A percentile compares a stretch with the other conserved stretches of the same genome.
These are phyloP conservation scores for Apotomis betuletana DNA, from an alignment of 2,888 invertebrate species.

Conservation along the genomic window DNA sequence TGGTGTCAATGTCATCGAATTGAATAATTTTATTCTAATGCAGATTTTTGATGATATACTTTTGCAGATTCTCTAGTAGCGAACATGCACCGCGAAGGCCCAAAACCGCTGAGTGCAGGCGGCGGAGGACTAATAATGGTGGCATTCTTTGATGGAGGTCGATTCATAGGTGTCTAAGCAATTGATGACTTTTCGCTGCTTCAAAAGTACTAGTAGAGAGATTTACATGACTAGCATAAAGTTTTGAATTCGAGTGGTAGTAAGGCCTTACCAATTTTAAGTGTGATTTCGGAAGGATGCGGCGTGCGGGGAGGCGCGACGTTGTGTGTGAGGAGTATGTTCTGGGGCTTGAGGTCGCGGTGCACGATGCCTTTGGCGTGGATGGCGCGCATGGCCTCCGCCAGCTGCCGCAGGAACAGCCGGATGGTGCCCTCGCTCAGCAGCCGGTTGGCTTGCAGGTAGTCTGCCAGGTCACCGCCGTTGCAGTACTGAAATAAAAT, in stretches of 20 bases:
- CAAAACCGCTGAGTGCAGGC: too few species aligned
- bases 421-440: slow-evolving; percentile 98
- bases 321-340: slow-evolving; percentile 96
- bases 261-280: slow-evolving; percentile 92
- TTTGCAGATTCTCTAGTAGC: too few species aligned
- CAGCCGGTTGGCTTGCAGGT: slow-evolving; percentile 95
- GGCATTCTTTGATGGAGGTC: too few species aligned
- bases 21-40: background rate
- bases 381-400: slow-evolving; percentile 98
- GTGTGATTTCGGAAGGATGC: slow-evolving; percentile 91
- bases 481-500: slow-evolving; percentile 92
- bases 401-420: slow-evolving; percentile 96
- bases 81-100: too few species aligned
- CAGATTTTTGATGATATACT: too few species aligned
- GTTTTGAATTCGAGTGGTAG: background rate
- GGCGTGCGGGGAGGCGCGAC: slow-evolving; percentile 85
- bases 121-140: too few species aligned
- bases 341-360: slow-evolving; percentile 99
- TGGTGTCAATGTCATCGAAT: slow-evolving; percentile 24
- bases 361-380: slow-evolving; percentile 99
- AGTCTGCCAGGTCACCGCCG: slow-evolving; percentile 99
- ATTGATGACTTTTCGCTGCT: too few species aligned
- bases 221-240: too few species aligned
- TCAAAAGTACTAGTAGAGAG: too few species aligned
- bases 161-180: too few species aligned